Percentiles rank a stretch among this genome's conserved stretches.
Conservation (phyloP, 2,888 invertebrate genomes). For the Tiliacea citrago region DNA sequence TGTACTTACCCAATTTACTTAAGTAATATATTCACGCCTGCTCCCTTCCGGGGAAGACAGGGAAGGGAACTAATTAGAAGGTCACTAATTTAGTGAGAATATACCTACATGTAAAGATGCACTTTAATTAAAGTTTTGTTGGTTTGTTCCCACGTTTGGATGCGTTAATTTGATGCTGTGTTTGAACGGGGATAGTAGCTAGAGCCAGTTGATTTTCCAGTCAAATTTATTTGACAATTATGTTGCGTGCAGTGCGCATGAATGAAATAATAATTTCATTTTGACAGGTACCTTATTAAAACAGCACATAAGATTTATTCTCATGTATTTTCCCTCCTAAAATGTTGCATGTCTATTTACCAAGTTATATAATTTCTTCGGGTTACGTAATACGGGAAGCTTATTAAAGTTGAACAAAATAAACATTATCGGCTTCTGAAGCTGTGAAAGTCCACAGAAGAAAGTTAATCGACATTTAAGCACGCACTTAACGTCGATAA, state of each 20-base stretch:
- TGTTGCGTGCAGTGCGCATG: background rate
- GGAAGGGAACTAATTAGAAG: conserved; percentile 54
- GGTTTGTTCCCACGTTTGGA: conserved; percentile 58
- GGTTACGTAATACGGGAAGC: conserved; percentile 46
- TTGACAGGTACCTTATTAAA: conserved; percentile 19
- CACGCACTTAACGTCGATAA: conserved; percentile 50
- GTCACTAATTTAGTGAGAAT: conserved; percentile 55
- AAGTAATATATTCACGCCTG: conserved; percentile 43
- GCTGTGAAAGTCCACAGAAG: conserved; percentile 54
- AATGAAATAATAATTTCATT: background rate
- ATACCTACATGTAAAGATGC: conserved; percentile 37
- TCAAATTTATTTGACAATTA: background rate
- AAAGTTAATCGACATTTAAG: conserved; percentile 59
- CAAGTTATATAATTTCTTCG: conserved; percentile 10
- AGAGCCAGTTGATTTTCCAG: conserved; percentile 23
- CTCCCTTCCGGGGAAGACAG: conserved; percentile 23
- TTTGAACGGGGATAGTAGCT: conserved; percentile 38
- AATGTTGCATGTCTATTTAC: conserved; percentile 26
- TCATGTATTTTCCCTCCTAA: conserved; percentile 18
- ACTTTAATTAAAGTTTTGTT: conserved; percentile 50
- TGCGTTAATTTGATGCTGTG: conserved; percentile 46
- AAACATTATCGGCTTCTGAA: conserved; percentile 41
- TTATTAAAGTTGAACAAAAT: conserved; percentile 47
- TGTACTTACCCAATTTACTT: conserved; percentile 39
- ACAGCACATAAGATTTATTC: conserved; percentile 4